Evolutionary conservation across 2,113 vertebrate species (phyloP).

Genomic region (Regulus satrapa): DNA sequence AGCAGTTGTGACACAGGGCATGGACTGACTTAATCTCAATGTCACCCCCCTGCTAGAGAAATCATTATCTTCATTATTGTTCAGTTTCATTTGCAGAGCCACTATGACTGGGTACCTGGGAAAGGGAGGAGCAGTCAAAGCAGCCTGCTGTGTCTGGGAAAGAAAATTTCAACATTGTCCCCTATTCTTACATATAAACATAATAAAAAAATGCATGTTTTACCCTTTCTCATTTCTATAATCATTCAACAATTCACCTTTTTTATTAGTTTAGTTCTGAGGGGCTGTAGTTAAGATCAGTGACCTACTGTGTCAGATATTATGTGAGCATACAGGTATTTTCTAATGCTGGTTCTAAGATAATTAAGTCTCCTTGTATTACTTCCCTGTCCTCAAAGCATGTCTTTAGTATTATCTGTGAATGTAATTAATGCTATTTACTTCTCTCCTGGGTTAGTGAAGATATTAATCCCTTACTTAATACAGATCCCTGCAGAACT

Average conservation of each 20-base stretch:
- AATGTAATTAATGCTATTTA: slow-evolving; percentile 53
- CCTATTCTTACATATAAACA: not conserved
- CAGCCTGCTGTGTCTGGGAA: not conserved
- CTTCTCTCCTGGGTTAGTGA: slow-evolving; percentile 33
- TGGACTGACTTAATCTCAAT: not conserved
- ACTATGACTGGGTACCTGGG: not conserved
- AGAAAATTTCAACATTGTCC: not conserved
- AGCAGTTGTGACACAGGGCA: not conserved
- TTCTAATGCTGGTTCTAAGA: not conserved
- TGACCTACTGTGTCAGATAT: not conserved
- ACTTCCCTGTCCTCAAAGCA: slow-evolving; percentile 3
- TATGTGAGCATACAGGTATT: not conserved
- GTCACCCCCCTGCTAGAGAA: not conserved
- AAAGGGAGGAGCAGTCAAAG: not conserved
- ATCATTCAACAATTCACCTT: not conserved
- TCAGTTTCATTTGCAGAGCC: not conserved
- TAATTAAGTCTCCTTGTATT: slow-evolving; percentile 18
- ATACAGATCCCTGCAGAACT: slow-evolving; percentile 23
- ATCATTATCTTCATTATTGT: not conserved
- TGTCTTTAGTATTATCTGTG: slow-evolving; percentile 44
- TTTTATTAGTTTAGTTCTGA: not conserved
- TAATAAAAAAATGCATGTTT: not conserved
- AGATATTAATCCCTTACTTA: slow-evolving; percentile 57
- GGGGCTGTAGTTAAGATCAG: not conserved
- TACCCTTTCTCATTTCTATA: not conserved